Base-by-base conservation (phyloP, 2,888 invertebrate species). In the Lasioglossum calceatum region DNA sequence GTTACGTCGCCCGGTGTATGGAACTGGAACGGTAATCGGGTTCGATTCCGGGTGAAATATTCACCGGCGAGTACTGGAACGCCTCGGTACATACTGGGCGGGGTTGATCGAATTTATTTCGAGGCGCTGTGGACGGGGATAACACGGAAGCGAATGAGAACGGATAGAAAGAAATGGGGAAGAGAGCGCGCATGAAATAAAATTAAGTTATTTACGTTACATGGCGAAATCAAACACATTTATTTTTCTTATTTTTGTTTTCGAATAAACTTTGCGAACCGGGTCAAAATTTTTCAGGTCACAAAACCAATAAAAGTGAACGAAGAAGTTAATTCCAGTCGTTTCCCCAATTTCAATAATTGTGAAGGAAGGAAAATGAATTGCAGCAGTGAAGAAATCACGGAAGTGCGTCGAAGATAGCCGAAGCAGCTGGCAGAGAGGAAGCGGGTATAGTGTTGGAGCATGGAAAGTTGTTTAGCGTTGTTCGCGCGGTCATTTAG, bases 401-500 rank as follows among this genome's bases (percentile, higher is more conserved):
- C 16, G 61, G 61, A 32, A 64, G 27, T 64, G 32, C 16, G 23
- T 10, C 5, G 61, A 64, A 64, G 61, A 64, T 23, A 61, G 58
- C 58, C n/a, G 58, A n/a, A 1, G 58, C 58, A n/a, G n/a, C 4
- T 27, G 14, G 4, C n/a, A 4, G 58, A n/a, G n/a, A 61, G 12
- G 27, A 23, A 61, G 61, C n/a, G 61, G 27, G 10, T n/a, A 12
- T 12, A 61, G 61, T 7, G 61, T 16, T 16, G 61, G 61, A 27
- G 32, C 19, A 32, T 36, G 32, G 32, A 19, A 67, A 67, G 32
- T 67, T 67, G 32, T 67, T 67, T 19, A 32, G 67, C 67, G 67
- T 32, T 36, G 32, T 54, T 54, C 32, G 74, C 74, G 23, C 50
- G 36, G 50, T 74, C 50, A 74, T 50, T 74, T 50, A 74, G 67